Base-by-base conservation (phyloP, 2,797 vertebrate species). In the Enteromius viviparus region DNA sequence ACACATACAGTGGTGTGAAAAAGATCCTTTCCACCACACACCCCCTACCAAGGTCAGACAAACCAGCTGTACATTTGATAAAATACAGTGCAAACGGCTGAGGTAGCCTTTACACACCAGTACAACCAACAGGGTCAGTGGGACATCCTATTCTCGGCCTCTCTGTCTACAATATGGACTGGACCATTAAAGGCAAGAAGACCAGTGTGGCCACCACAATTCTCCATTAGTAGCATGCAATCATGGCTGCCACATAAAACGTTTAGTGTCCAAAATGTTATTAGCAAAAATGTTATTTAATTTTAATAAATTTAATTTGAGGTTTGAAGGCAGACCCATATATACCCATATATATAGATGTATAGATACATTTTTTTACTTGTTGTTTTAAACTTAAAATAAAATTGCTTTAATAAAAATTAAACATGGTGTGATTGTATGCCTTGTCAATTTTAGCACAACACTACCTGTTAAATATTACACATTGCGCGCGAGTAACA, bases 41-140 rank as follows among this genome's bases (percentile, higher is more conserved):
- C 86, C 87, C 87, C 80, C 87, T 87, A 91, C 90, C 91, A 93
- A 94, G 91, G 93, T 93, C 92, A 91, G 6, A 86, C 83, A 85
- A 89, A 88, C 88, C 83, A 91, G 75, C 93, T 91, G 47, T 89
- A 65, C 83, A 86, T 91, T 89, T 89, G 87, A 91, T 21, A 32
- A 90, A 90, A 87, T 76, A 34, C 70, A 29, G 82, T 86, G 85
- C 23, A 84, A 88, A 85, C 87, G 81, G 89, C 80, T 53, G 71
- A 76, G 86, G 21, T 74, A 62, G 64, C 45, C 23, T 60, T 40
- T 62, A 83, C 76, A 82, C 62, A 69, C 74, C 26, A 62, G 42
- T 29, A 53, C 42, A 19, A 81, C 37, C 42, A 47, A 69, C 5
- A 76, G 80, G 81, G 72, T 88, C 85, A 76, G 23, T 78, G 65